These are phyloP conservation scores for Xylota segnis DNA, from an alignment of 2,888 invertebrate genomes.

Conservation along the genomic window DNA sequence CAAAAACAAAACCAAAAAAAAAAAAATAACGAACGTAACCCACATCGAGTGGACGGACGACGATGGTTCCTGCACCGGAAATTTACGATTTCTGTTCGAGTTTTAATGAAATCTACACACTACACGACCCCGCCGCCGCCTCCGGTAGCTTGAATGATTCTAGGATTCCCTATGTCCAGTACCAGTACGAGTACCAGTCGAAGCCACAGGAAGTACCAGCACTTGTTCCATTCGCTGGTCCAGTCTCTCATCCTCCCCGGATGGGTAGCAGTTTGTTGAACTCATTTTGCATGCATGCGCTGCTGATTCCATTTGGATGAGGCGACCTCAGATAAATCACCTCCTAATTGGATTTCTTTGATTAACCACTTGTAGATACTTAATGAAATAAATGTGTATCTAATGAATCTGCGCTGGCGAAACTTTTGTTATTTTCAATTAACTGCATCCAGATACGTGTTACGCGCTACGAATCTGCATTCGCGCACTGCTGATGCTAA, in stretches of 20 bases:
- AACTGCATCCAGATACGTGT: constrained; percentile 15
- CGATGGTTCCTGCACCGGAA: constrained; percentile 28
- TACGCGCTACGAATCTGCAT: neutral
- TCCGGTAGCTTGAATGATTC: constrained; percentile 30
- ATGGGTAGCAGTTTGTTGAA: constrained; percentile 32
- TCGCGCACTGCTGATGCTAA: neutral
- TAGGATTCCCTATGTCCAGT: constrained; percentile 44
- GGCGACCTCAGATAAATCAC: constrained; percentile 30
- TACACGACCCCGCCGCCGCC: neutral
- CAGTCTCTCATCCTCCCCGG: neutral
- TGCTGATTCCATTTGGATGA: constrained; percentile 11
- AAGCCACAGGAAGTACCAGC: neutral
- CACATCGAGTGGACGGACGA: constrained; percentile 17
- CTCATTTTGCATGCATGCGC: constrained; percentile 28
- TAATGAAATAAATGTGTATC: constrained; percentile 16
- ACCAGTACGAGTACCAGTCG: no score
- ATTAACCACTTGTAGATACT: constrained; percentile 43
- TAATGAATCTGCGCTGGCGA: constrained; percentile 25
- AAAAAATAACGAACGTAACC: constrained; percentile 17
- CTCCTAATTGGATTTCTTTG: constrained; percentile 44
- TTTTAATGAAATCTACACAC: constrained; percentile 67
- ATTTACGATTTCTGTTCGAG: constrained; percentile 61
- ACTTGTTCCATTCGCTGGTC: neutral
- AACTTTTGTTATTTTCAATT: constrained; percentile 36
- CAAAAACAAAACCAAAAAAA: constrained; percentile 20